These are phyloP conservation scores for Oasisia sp. DNA, from an alignment of 2,888 invertebrate species.

Conservation along the genomic window DNA sequence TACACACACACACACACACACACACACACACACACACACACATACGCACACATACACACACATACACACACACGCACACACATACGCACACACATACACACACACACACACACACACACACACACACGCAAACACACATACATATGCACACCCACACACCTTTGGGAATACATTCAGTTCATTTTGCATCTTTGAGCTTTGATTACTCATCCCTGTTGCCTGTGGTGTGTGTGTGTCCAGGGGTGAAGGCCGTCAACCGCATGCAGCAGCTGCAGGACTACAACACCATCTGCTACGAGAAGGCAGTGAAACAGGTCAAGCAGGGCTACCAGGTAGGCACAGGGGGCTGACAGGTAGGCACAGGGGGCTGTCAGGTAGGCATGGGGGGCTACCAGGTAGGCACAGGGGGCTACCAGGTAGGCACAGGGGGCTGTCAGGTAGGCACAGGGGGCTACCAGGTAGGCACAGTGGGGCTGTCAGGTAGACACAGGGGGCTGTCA, in stretches of 20 bases:
- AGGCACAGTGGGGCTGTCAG: background rate
- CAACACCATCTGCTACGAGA: constrained; percentile 93
- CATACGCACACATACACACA: too few species aligned
- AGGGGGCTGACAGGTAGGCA: background rate
- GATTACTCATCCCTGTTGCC: background rate
- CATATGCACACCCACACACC: too few species aligned
- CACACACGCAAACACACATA: too few species aligned
- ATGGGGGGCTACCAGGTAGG: background rate
- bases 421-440: background rate
- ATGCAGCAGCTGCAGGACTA: constrained; percentile 78
- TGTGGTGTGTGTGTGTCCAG: constrained; percentile 38
- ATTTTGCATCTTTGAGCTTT: background rate
- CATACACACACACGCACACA: too few species aligned
- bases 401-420: background rate
- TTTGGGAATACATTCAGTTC: too few species aligned
- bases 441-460: background rate
- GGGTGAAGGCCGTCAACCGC: constrained; percentile 56
- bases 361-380: background rate
- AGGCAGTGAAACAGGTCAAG: constrained; percentile 85
- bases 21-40: too few species aligned
- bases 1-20: too few species aligned
- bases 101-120: too few species aligned
- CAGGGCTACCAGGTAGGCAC: constrained; percentile 79
- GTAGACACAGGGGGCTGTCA: background rate
- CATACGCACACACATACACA: too few species aligned